Conservation (phyloP, 2,113 vertebrate genomes). For the Monopterus albus region DNA sequence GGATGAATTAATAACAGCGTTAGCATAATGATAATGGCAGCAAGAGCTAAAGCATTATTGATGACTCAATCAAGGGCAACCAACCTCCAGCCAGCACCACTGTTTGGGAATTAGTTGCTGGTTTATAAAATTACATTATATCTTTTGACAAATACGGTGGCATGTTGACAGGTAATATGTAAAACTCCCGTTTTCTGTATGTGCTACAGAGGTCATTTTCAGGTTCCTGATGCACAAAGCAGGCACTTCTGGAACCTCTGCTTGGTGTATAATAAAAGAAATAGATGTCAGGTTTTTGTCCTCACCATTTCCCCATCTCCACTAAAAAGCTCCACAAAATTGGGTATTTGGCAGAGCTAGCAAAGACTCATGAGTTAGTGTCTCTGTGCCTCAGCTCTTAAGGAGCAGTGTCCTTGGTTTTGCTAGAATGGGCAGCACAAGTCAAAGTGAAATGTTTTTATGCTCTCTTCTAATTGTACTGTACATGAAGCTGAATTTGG, state of each 20-base stretch:
- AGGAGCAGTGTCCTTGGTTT: conserved; percentile 23
- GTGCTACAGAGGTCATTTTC: conserved; percentile 35
- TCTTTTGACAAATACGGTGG: conserved; percentile 41
- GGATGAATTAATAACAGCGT: conserved; percentile 77
- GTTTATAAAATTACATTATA: conserved; percentile 62
- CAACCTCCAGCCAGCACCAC: conserved; percentile 35
- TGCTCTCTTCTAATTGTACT: neutral
- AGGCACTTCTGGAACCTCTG: conserved; percentile 15
- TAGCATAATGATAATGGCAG: conserved; percentile 67
- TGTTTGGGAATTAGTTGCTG: conserved; percentile 67
- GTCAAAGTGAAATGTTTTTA: conserved; percentile 8
- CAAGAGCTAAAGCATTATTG: conserved; percentile 72
- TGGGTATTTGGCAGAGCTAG: conserved; percentile 20
- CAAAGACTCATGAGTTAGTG: conserved; percentile 16
- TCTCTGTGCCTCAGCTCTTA: conserved; percentile 6
- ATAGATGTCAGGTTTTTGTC: conserved; percentile 26
- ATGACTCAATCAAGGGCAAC: conserved; percentile 73
- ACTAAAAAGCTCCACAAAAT: conserved; percentile 19
- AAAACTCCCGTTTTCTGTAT: conserved; percentile 41
- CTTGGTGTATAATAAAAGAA: conserved; percentile 37
- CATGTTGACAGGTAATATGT: conserved; percentile 50
- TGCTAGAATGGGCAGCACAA: neutral
- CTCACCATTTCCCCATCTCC: conserved; percentile 45
- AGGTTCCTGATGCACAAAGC: conserved; percentile 16
- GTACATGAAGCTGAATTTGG: neutral